A percentile compares a stretch with the other conserved stretches of the same genome.
Conservation (phyloP, 2,888 invertebrate species). For the Nephrotoma guestfalica region DNA sequence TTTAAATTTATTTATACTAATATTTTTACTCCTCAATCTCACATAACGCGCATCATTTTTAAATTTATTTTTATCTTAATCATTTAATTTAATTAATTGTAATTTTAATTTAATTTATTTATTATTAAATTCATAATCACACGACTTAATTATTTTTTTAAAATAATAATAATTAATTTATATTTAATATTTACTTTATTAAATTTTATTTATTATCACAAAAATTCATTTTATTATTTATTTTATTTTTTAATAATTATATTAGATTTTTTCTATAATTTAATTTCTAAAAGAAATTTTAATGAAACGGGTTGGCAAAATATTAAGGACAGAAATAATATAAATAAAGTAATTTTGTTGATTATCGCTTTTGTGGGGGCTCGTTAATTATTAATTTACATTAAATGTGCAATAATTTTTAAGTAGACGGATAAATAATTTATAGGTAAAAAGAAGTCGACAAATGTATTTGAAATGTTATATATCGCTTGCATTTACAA, state of each 20-base stretch:
- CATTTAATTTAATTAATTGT: neutral
- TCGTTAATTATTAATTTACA: neutral
- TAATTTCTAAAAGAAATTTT: neutral
- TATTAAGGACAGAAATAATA: neutral
- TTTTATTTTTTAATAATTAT: neutral
- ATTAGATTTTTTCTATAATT: neutral
- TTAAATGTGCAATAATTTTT: neutral
- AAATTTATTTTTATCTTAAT: neutral
- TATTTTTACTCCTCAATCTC: neutral
- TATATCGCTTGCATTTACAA: neutral
- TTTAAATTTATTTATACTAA: neutral
- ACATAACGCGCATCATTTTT: neutral
- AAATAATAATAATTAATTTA: neutral
- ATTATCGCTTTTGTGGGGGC: neutral
- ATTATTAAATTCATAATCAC: neutral
- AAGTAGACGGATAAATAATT: neutral
- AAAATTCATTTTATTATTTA: constrained; percentile 7
- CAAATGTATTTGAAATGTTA: neutral
- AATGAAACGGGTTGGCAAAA: neutral
- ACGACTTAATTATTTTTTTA: neutral
- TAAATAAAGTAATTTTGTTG: neutral
- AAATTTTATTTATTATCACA: constrained; percentile 6
- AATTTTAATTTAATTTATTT: neutral
- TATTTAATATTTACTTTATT: constrained; percentile 4
- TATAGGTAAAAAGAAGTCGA: neutral